Percentiles rank a stretch among this genome's conserved stretches.
Evolutionary conservation across 2,797 vertebrate species (phyloP).

Genomic region (Microctenopoma steveboyesi): DNA sequence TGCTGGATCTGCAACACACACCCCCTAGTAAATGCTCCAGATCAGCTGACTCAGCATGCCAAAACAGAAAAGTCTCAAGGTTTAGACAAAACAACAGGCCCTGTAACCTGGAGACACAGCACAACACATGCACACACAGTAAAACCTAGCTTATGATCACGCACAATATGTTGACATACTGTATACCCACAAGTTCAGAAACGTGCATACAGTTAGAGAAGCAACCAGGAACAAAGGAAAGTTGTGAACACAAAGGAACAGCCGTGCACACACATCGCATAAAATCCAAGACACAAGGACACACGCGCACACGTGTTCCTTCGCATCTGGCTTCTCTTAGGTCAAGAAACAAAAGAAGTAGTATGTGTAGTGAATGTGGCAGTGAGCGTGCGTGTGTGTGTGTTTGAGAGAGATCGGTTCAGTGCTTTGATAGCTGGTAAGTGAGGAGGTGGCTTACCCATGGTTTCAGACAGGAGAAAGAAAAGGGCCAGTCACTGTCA

Average conservation of each 20-base stretch:
- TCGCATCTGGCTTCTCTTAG: constrained; percentile 81
- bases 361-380: constrained; percentile 64
- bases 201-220: constrained; percentile 25
- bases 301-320: constrained; percentile 52
- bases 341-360: constrained; percentile 74
- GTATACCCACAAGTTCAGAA: constrained; percentile 22
- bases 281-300: constrained; percentile 10
- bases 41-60: constrained; percentile 79
- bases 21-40: constrained; percentile 66
- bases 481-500: constrained; percentile 56
- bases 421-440: constrained; percentile 75
- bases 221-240: constrained; percentile 46
- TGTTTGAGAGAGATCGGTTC: constrained; percentile 55
- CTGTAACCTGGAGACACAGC: constrained; percentile 36
- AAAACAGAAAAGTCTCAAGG: constrained; percentile 33
- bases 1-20: constrained; percentile 67
- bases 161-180: constrained; percentile 8
- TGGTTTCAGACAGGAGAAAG: constrained; percentile 44
- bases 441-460: constrained; percentile 50
- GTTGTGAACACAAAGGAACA: constrained; percentile 16
- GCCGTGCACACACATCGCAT: constrained; percentile 1
- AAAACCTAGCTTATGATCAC: constrained; percentile 13
- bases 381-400: constrained; percentile 33
- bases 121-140: not conserved
- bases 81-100: constrained; percentile 45